Evolutionary conservation across 2,888 invertebrate genomes (phyloP), one percentile per base, ranked within the genome.

Genomic region (Tipula helvola): DNA sequence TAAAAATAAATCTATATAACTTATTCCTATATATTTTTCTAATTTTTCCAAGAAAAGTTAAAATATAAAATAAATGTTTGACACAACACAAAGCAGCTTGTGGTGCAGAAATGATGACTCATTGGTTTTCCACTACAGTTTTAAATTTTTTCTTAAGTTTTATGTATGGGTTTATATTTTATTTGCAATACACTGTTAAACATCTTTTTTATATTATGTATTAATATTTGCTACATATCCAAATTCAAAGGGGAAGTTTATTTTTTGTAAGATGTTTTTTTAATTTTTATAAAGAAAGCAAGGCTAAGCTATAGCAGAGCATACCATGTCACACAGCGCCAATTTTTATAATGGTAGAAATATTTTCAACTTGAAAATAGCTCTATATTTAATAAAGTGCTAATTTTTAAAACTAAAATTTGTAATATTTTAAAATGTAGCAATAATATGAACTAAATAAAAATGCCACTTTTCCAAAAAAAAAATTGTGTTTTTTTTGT

Each of bases 71-170:
- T 41, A 36, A 83, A 39, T 39, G 36, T 84, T 84, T 85, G 85
- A 85, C 85, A 85, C 85, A 85, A 85, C 85, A 85, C 42, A 85
- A 85, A 85, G 85, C 85, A 42, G 85, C 85, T 18, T 41, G 41
- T 85, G 41, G 41, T 42, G 42, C 42, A 42, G 18, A 85, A 85
- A 85, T 85, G 85, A 85, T 85, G 85, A 85, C 12, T 85, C 85
- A 85, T 85, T 42, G 85, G 85, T 41, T 85, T 85, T 85, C 85
- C 41, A 41, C 42, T 42, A 39, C 42, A 16, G 8, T 85, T 41
- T 85, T 16, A 42, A 18, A 3, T 39, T 85, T 85, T 85, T 39
- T 85, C 16, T 85, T 83, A 0, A 7, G 8, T 83, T 18, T 83
- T 85, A 16, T 85, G 18, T 39, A 16, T 41, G n/a, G 39, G 36